Evolutionary conservation across 2,797 vertebrate genomes (phyloP), one percentile per base, ranked within the genome.

Genomic region (Sebastes vulpes): DNA sequence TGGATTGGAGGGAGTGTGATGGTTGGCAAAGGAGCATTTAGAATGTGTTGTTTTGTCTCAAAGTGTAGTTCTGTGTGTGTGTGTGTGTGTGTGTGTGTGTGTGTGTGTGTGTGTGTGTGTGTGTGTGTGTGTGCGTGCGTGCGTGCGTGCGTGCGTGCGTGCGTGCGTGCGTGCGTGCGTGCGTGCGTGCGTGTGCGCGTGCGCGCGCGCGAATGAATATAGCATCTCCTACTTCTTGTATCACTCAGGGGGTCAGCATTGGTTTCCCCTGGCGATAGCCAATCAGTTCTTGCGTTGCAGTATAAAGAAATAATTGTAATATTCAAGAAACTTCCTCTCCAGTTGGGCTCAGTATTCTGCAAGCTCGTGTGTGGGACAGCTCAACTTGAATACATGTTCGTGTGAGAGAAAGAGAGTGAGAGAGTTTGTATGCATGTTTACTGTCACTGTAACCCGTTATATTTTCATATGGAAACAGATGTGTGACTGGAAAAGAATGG

Each of bases 281-380:
- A 96, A 96, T 96, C 96, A 96, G 96, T 96, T 96, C 95, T 96
- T 95, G 91, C 95, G 88, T 95, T 96, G 95, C 95, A 96, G 95
- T 96, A 96, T 91, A 92, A 88, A 93, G 83, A 86, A 75, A 81
- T 85, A 90, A 91, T 90, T 86, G 86, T 90, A 72, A 89, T 86
- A 91, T 93, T 92, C 84, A 93, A 94, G 92, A 90, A 91, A 87
- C 92, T 91, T 95, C 94, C 91, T 91, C 84, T 75, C 69, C 58
- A n/a, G 81, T 86, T 86, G 91, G 81, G 87, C 81, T 81, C 87
- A 86, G 76, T 87, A 26, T 88, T 89, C 82, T 85, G 82, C 72
- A 65, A 79, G 84, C 89, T 81, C 50, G 69, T 53, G 83, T 90
- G 90, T 77, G 83, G 86, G 90, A 90, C 76, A 82, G 90, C 89